phyloP scores from a whole-genome alignment of 2,797 vertebrate genomes.

The Rhinatrema bivittatum region DNA sequence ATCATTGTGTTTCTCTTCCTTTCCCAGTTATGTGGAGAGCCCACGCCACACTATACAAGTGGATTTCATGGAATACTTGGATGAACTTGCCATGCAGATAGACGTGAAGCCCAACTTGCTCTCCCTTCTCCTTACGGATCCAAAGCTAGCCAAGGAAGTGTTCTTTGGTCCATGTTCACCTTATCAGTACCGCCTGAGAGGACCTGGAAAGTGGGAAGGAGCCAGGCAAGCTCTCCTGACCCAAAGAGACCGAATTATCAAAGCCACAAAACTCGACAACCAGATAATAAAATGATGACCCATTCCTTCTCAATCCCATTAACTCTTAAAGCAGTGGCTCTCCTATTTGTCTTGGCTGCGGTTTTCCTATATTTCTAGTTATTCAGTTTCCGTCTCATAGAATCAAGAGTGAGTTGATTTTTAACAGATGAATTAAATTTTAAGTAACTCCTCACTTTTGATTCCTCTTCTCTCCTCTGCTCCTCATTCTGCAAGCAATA shows the following conservation, averaged over 20 bases:
- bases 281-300: neutral
- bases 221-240: conserved; percentile 71
- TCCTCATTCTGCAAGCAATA: no score
- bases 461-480: no score
- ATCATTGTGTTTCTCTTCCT: neutral
- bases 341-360: neutral
- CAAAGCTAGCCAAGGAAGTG: conserved; percentile 54
- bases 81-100: conserved; percentile 65
- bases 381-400: no score
- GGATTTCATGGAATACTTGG: conserved; percentile 73
- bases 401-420: neutral
- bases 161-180: conserved; percentile 65
- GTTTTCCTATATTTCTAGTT: neutral
- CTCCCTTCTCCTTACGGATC: conserved; percentile 64
- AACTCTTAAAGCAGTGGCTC: neutral
- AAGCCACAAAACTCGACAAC: conserved; percentile 59
- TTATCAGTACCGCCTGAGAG: conserved; percentile 74
- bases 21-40: conserved; percentile 67
- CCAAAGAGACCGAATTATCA: conserved; percentile 57
- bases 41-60: conserved; percentile 80
- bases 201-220: conserved; percentile 63
- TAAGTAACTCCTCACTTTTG: neutral
- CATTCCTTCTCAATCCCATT: neutral
- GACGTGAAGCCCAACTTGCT: conserved; percentile 58
- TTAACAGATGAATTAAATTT: neutral